Conservation (phyloP, 2,797 vertebrate species). For the Hemitrygon akajei region DNA sequence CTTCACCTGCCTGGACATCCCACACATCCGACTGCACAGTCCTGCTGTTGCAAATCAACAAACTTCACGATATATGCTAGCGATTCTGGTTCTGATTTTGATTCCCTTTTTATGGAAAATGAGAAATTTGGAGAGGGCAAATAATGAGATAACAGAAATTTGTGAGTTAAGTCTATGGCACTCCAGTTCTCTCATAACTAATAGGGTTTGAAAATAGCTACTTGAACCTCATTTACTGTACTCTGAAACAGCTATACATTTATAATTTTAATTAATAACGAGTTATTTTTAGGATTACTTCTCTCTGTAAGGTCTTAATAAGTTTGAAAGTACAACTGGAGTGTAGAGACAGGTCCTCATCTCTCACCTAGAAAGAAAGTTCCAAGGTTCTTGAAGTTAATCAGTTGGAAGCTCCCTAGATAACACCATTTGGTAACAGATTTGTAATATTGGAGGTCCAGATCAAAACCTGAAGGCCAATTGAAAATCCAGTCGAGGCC, state of each 20-base stretch:
- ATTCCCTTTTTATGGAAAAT: background rate
- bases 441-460: background rate
- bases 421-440: background rate
- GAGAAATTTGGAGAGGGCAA: background rate
- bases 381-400: background rate
- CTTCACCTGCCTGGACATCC: no score
- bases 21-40: no score
- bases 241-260: background rate
- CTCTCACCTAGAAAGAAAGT: background rate
- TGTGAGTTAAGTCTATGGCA: background rate
- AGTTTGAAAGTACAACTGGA: background rate
- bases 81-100: no score
- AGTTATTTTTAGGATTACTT: background rate
- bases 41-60: no score
- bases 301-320: background rate
- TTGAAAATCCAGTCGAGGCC: no score
- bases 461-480: no score
- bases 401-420: background rate
- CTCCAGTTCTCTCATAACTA: background rate
- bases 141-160: background rate
- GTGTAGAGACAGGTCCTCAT: background rate
- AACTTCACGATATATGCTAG: no score
- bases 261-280: background rate
- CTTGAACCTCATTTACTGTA: background rate
- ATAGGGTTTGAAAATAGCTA: background rate